These are phyloP conservation scores for Plumapathes pennacea DNA, from an alignment of 92 coral and sea anemone genomes.

Conservation along the genomic window DNA sequence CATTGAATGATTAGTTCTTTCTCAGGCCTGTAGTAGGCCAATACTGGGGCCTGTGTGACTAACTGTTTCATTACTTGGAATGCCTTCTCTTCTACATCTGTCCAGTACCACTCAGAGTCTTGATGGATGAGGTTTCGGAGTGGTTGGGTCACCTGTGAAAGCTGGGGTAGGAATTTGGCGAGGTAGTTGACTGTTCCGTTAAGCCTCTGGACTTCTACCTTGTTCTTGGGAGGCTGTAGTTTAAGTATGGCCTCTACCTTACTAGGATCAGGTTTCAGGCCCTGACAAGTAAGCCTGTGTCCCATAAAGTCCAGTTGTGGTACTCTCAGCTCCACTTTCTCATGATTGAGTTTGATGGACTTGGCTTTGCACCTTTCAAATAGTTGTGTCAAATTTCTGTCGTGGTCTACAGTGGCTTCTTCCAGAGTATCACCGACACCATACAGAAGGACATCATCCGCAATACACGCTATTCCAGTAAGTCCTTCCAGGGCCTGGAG, in stretches of 20 bases:
- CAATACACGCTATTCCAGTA: conserved; percentile 2
- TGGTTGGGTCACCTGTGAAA: conserved; percentile 5
- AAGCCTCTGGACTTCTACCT: conserved; percentile 11
- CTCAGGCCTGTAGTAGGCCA: conserved; percentile 3
- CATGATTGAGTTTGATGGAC: conserved; percentile 8
- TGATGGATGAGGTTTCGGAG: conserved; percentile 3
- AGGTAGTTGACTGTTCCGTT: conserved; percentile 16
- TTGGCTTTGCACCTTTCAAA: conserved; percentile 4
- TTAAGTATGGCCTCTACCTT: too few relatives aligned
- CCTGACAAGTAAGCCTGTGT: background rate
- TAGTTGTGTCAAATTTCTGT: conserved; percentile 6
- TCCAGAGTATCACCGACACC: too few relatives aligned
- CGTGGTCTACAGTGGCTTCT: too few relatives aligned
- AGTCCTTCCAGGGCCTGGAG: conserved; percentile 19
- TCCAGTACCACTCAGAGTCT: conserved; percentile 6
- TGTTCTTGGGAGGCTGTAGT: conserved; percentile 3
- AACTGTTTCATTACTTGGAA: conserved; percentile 4
- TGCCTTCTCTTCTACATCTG: background rate
- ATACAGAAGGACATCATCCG: conserved; percentile 5
- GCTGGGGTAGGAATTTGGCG: conserved; percentile 3
- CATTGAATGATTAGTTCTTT: conserved; percentile 9
- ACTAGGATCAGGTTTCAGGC: conserved; percentile 5
- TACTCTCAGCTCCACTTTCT: conserved; percentile 12
- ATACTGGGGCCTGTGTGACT: conserved; percentile 5
- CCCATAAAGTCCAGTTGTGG: conserved; percentile 15